These are phyloP conservation scores for Xenopus borealis DNA, from an alignment of 2,113 vertebrate genomes.

Conservation along the genomic window DNA sequence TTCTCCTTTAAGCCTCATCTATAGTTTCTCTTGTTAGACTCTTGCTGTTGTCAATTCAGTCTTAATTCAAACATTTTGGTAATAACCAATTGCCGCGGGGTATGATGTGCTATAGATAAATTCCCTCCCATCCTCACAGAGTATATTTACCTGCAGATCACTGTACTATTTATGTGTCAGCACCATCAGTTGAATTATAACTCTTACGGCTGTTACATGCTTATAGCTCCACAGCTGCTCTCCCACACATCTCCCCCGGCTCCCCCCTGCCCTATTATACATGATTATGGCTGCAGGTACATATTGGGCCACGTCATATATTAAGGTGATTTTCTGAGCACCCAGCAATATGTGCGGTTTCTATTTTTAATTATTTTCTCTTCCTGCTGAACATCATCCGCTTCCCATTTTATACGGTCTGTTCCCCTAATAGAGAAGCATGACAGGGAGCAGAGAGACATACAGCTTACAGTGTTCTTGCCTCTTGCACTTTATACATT, in stretches of 20 bases:
- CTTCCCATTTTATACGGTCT: conserved; percentile 22
- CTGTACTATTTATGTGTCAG: too few relatives aligned
- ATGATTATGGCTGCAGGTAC: conserved; percentile 12
- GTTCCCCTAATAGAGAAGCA: conserved; percentile 15
- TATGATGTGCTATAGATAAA: neutral
- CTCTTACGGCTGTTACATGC: neutral
- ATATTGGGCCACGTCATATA: conserved; percentile 21
- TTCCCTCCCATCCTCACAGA: too few relatives aligned
- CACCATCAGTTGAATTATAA: too few relatives aligned
- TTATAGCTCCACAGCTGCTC: neutral
- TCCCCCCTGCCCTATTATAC: conserved; percentile 6
- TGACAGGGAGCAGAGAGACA: too few relatives aligned
- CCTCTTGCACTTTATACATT: too few relatives aligned
- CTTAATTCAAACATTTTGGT: neutral
- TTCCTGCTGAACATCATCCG: conserved; percentile 4
- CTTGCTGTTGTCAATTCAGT: too few relatives aligned
- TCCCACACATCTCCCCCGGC: neutral
- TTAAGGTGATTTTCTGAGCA: conserved; percentile 8
- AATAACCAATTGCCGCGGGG: neutral
- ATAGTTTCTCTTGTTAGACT: too few relatives aligned
- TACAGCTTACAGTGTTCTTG: too few relatives aligned
- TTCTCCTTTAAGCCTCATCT: too few relatives aligned
- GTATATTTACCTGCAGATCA: too few relatives aligned
- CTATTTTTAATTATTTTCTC: conserved; percentile 29
- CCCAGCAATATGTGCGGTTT: too few relatives aligned